Evolutionary conservation across 2,113 vertebrate species (phyloP).

Genomic region (Calidris pugnax): DNA sequence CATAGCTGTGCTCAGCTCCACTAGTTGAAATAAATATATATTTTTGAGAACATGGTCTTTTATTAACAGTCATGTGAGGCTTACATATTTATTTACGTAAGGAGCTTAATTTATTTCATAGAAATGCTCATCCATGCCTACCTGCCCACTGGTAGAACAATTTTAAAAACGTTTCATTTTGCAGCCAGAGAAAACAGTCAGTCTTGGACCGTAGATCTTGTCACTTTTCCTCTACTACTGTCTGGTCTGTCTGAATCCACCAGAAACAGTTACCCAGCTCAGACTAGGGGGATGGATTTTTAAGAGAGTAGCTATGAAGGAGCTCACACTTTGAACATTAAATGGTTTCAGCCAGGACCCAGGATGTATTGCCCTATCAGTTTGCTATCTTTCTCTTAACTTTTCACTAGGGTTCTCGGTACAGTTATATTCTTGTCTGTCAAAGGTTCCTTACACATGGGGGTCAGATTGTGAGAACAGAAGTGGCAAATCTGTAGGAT

Average conservation of each 20-base stretch:
- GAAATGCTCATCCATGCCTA: background rate
- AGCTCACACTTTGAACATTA: background rate
- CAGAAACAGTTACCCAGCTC: background rate
- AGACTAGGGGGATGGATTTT: background rate
- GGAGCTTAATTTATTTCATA: background rate
- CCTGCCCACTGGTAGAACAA: background rate
- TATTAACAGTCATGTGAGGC: background rate
- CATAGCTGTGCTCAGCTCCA: slow-evolving; percentile 2
- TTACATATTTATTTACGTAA: background rate
- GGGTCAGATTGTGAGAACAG: background rate
- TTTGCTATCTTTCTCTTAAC: background rate
- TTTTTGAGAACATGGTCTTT: background rate
- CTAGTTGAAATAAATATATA: background rate
- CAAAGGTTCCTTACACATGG: background rate
- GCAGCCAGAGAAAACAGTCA: background rate
- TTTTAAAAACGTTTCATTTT: background rate
- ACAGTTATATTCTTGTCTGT: background rate
- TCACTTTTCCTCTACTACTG: background rate
- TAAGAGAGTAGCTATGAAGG: background rate
- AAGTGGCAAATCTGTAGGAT: background rate
- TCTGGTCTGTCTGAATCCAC: background rate
- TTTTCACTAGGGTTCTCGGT: background rate
- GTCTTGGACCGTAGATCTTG: background rate
- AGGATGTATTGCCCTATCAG: background rate
- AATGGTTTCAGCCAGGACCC: background rate